These are phyloP conservation scores for Metopolophium dirhodum DNA, from an alignment of 1,140 invertebrate genomes.

Conservation along the genomic window DNA sequence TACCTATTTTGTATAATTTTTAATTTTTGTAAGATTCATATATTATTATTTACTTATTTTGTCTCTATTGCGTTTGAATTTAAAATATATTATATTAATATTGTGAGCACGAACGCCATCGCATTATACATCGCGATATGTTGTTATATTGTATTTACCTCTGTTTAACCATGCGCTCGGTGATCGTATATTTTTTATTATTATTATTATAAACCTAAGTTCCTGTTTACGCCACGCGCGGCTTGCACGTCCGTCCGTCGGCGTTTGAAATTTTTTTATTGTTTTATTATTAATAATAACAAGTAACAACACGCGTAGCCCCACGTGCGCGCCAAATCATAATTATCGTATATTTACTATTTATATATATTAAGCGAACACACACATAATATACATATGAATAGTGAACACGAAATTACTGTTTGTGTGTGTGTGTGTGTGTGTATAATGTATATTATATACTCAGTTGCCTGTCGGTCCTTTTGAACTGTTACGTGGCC, in stretches of 20 bases:
- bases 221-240: constrained; percentile 31
- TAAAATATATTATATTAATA: neutral
- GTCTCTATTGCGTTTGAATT: neutral
- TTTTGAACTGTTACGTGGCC: constrained; percentile 20
- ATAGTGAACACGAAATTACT: too few relatives aligned
- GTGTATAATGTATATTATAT: neutral
- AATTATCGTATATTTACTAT: constrained; percentile 17
- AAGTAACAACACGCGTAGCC: constrained; percentile 6
- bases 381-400: neutral
- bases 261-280: constrained; percentile 14
- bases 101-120: neutral
- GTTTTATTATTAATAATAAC: constrained; percentile 27
- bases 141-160: neutral
- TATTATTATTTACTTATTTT: neutral
- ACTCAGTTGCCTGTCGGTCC: neutral
- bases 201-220: constrained; percentile 47
- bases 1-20: neutral
- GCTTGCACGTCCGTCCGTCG: neutral
- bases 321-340: neutral
- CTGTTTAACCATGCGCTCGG: neutral
- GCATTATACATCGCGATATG: neutral
- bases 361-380: neutral
- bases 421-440: neutral
- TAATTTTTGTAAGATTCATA: neutral
- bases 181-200: neutral